Evolutionary conservation across 2,888 invertebrate genomes (phyloP), one percentile per base, ranked within the genome.

Genomic region (Spodoptera picta): DNA sequence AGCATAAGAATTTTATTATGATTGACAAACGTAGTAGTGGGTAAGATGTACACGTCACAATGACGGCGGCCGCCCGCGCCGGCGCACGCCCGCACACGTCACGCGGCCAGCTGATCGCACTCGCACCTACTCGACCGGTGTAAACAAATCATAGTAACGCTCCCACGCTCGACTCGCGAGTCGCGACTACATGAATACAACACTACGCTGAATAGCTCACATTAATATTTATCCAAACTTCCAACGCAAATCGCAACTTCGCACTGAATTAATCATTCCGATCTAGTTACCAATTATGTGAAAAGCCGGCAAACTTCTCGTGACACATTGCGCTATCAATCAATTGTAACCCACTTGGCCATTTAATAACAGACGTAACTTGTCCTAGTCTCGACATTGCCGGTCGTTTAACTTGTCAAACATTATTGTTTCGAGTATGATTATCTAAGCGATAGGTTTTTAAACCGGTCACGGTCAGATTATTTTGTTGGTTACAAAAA

Each of bases 101-200:
- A 90, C 84, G 66, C 84, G 84, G 83, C 71, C 93, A 93, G 93
- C 93, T 93, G 93, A 92, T 92, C 89, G 90, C 85, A 81, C 79
- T 92, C 89, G 90, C 85, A 81, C 79, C 80, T 84, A 81, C 86
- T 84, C 86, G 83, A 79, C 82, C 84, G 82, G 85, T 83, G 91
- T 93, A 93, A 93, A 93, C 92, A 92, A 92, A 93, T 91, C 91
- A 92, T 93, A 92, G 92, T 93, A 92, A 81, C 80, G 82, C 90
- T 89, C 90, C 92, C 92, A 92, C 92, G 91, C 90, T 77, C 71
- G 73, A 36, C 36, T 36, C 36, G 42, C 42, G 43, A 55, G 9
- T 55, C 69, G 71, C 69, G 68, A 71, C 75, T 73, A 77, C 69
- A 81, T 73, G 63, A 77, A 69, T 64, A 72, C 75, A 63, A 64